Evolutionary conservation across 2,113 vertebrate genomes (phyloP).

Genomic region (Thunnus thynnus): DNA sequence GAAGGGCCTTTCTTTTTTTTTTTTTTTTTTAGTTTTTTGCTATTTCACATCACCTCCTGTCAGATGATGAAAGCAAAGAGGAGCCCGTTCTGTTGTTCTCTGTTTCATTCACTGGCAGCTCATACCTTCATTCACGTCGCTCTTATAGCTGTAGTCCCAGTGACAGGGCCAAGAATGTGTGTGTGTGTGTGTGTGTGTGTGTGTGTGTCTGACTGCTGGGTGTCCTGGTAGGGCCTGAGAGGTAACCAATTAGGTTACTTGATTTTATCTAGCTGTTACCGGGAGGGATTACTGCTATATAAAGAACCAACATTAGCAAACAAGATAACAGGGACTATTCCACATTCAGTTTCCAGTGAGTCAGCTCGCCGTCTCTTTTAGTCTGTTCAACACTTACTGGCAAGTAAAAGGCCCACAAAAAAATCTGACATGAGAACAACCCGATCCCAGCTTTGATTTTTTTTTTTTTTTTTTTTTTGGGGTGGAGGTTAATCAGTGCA

Average conservation of each 20-base stretch:
- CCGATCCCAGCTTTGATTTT: slow-evolving; percentile 24
- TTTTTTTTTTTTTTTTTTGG: slow-evolving; percentile 21
- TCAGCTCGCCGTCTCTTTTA: slow-evolving; percentile 50
- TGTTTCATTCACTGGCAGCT: slow-evolving; percentile 39
- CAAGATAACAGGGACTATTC: slow-evolving; percentile 53
- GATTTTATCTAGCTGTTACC: slow-evolving; percentile 56
- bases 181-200: slow-evolving; percentile 16
- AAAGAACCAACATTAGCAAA: slow-evolving; percentile 54
- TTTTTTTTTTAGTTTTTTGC: slow-evolving; percentile 11
- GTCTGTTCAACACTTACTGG: slow-evolving; percentile 54
- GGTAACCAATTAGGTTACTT: slow-evolving; percentile 59
- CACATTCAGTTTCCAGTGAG: slow-evolving; percentile 66
- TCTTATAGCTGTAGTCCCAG: slow-evolving; percentile 54
- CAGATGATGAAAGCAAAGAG: slow-evolving; percentile 52
- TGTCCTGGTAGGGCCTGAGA: slow-evolving; percentile 29
- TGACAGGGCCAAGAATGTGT: slow-evolving; percentile 60
- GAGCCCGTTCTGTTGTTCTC: slow-evolving; percentile 4
- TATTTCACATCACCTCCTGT: slow-evolving; percentile 44
- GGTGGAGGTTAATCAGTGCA: background rate
- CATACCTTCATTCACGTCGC: slow-evolving; percentile 13
- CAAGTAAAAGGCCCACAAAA: slow-evolving; percentile 33
- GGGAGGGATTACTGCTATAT: slow-evolving; percentile 57
- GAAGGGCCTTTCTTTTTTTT: slow-evolving; percentile 52
- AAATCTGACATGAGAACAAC: slow-evolving; percentile 10
- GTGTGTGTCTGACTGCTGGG: slow-evolving; percentile 43